These are phyloP conservation scores for Mohoua ochrocephala DNA, from an alignment of 2,113 vertebrate species.

Conservation along the genomic window DNA sequence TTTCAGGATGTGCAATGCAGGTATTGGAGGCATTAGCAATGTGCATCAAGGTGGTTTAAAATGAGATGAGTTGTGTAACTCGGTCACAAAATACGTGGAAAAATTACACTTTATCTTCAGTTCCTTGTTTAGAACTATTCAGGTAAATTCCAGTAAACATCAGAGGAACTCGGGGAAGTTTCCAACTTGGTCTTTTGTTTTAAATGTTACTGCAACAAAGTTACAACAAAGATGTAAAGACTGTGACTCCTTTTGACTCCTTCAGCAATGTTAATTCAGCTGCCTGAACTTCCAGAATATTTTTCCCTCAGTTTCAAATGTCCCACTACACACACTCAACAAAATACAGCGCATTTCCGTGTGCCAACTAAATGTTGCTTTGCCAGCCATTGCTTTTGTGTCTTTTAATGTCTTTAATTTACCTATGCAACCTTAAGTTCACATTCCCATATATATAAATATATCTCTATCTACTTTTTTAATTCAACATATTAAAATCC, in stretches of 20 bases:
- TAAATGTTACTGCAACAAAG: not conserved
- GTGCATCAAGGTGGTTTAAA: not conserved
- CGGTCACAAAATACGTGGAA: not conserved
- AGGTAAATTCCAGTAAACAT: not conserved
- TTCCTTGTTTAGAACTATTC: not conserved
- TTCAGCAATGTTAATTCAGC: not conserved
- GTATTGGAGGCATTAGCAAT: not conserved
- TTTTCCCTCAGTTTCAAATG: not conserved
- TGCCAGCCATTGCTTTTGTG: not conserved
- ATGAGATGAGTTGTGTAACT: not conserved
- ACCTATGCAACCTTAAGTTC: conserved; percentile 42
- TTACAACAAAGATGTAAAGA: not conserved
- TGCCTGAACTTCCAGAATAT: not conserved
- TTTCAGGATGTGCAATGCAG: not conserved
- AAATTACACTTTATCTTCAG: not conserved
- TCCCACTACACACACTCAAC: not conserved
- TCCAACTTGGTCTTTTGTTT: not conserved
- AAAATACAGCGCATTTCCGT: not conserved
- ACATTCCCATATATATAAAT: conserved; percentile 22
- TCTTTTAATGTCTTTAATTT: conserved; percentile 32
- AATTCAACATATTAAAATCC: conserved; percentile 51
- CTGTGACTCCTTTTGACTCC: not conserved
- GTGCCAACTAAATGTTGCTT: not conserved
- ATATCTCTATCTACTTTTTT: not conserved
- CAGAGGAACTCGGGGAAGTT: not conserved